Base-by-base conservation (phyloP, 2,113 vertebrate species). In the Dipodomys merriami region DNA sequence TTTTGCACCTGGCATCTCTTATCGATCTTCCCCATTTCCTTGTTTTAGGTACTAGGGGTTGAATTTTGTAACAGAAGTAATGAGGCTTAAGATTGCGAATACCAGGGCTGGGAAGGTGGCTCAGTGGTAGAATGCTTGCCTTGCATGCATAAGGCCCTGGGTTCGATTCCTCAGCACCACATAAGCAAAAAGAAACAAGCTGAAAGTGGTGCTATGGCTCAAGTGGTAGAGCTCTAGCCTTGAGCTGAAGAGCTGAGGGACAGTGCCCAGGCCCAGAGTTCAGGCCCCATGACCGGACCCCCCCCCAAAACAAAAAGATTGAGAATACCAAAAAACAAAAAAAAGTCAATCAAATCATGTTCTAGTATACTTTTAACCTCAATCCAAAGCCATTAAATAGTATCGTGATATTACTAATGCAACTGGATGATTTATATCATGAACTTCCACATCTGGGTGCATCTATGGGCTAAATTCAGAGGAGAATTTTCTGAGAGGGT, bases 261-360 rank as follows among this genome's bases (percentile, higher is more conserved):
- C 39, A 39, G 39, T 5, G 6, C 39, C 39, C 39, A 39, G 39
- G 39, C 39, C 39, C 39, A 39, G 39, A 39, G 39, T 39, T 39
- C 39, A 39, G 39, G 39, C 39, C 39, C 39, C 39, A 39, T 39
- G 39, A 39, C 39, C 5, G 39, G 39, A 39, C 5, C 39, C 5
- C 39, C 39, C 39, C 39, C 39, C 5, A 39, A 39, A 39, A 39
- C n/a, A n/a, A 39, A 39, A 91, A 93, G 8, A 84, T 15, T 71
- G 64, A 64, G 49, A 83, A 79, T 1, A 71, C 27, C 25, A 90
- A 64, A 18, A 84, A 33, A 88, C 25, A 93, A 87, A 93, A 90
- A 62, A 57, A 57, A 57, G 39, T 82, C 33, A 85, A n/a, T 83
- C 60, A 65, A 60, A 71, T 67, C 2, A 4, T 62, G 4, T 93